Evolutionary conservation across 1,140 invertebrate species (phyloP).

Genomic region (Cephus cinctus): DNA sequence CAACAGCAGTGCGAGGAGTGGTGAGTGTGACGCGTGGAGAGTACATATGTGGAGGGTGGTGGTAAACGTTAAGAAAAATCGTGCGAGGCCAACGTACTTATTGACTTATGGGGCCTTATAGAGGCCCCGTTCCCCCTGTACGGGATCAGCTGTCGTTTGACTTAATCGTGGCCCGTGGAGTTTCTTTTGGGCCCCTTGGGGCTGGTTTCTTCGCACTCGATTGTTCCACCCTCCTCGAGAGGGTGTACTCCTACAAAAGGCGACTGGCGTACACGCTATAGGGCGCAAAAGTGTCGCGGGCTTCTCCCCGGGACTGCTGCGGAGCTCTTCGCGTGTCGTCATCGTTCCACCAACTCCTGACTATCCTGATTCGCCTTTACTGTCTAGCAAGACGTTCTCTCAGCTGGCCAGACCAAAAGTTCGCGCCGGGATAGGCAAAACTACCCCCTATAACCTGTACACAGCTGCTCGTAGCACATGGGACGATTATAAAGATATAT

Average conservation of each 20-base stretch:
- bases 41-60: too few relatives aligned
- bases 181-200: not conserved
- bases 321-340: not conserved
- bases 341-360: conserved; percentile 20
- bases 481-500: not conserved
- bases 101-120: conserved; percentile 47
- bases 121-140: conserved; percentile 5
- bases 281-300: too few relatives aligned
- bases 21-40: conserved; percentile 14
- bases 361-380: too few relatives aligned
- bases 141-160: conserved; percentile 47
- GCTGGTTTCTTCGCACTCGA: conserved; percentile 12
- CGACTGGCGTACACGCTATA: too few relatives aligned
- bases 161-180: conserved; percentile 30
- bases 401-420: too few relatives aligned
- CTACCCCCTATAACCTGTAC: too few relatives aligned
- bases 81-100: conserved; percentile 46
- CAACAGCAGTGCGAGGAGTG: not conserved
- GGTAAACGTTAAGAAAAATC: too few relatives aligned
- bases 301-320: not conserved
- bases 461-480: too few relatives aligned
- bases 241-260: conserved; percentile 27
- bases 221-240: conserved; percentile 19
- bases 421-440: too few relatives aligned
- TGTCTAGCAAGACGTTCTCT: too few relatives aligned